These are phyloP conservation scores for Latrodectus elegans DNA, from an alignment of 2,888 invertebrate species.

Conservation along the genomic window DNA sequence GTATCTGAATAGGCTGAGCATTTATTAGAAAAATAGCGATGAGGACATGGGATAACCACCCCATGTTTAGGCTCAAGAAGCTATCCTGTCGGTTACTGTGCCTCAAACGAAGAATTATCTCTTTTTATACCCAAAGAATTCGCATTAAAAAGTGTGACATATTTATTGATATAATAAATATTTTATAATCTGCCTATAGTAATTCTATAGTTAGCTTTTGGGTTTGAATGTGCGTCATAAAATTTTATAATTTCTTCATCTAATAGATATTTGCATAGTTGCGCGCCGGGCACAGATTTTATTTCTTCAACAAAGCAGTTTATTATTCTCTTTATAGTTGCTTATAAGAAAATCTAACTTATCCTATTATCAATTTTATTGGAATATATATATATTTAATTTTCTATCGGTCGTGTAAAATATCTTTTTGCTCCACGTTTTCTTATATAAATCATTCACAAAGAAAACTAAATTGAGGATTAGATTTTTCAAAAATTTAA, in stretches of 20 bases:
- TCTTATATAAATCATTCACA: too few relatives aligned
- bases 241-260: background rate
- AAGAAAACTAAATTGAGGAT: too few relatives aligned
- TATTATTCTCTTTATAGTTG: too few relatives aligned
- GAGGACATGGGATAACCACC: background rate
- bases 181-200: background rate
- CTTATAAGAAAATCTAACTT: too few relatives aligned
- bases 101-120: too few relatives aligned
- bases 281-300: too few relatives aligned
- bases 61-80: background rate
- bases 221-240: background rate
- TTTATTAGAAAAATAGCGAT: background rate
- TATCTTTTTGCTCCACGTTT: too few relatives aligned
- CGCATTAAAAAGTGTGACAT: background rate
- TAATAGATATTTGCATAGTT: constrained; percentile 2
- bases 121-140: background rate
- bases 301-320: too few relatives aligned
- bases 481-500: too few relatives aligned
- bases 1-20: background rate
- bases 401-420: too few relatives aligned
- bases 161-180: background rate
- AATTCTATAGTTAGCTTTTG: background rate
- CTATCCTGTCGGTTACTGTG: background rate
- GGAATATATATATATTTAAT: too few relatives aligned
- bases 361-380: too few relatives aligned